Conservation (phyloP, 2,113 vertebrate genomes). For the Sylvilagus bachmani region DNA sequence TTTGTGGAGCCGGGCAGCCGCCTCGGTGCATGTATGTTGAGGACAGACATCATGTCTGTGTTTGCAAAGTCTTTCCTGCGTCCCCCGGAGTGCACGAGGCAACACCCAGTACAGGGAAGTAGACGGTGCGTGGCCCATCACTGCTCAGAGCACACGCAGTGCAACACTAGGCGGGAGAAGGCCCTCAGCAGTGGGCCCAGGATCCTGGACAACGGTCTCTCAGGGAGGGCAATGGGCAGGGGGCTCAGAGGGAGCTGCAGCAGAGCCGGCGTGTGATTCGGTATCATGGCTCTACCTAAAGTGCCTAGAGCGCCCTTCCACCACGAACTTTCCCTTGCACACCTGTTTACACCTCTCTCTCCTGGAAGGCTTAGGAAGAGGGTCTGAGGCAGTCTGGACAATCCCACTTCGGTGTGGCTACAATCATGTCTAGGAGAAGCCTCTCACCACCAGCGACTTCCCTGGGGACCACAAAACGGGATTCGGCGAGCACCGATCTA, state of each 20-base stretch:
- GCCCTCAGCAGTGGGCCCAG: background rate
- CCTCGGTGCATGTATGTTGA: background rate
- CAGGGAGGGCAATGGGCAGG: too few species aligned
- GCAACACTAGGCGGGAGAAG: background rate
- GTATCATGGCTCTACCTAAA: background rate
- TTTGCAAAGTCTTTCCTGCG: conserved; percentile 11
- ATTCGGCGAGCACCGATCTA: background rate
- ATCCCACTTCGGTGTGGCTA: background rate
- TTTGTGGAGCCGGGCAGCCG: background rate
- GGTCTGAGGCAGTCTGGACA: background rate
- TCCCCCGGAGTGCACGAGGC: background rate
- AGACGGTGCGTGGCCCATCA: background rate
- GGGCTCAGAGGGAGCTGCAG: background rate
- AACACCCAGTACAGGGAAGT: background rate
- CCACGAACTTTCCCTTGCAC: background rate
- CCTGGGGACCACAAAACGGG: background rate
- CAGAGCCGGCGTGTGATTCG: background rate
- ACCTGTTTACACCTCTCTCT: conserved; percentile 18
- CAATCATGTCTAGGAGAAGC: background rate
- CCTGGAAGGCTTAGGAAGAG: conserved; percentile 10
- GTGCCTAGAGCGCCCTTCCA: conserved; percentile 40
- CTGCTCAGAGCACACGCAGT: conserved; percentile 30
- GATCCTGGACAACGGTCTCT: background rate
- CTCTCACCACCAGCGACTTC: conserved; percentile 6
- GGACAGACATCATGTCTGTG: conserved; percentile 21